phyloP scores from a whole-genome alignment of 2,888 invertebrate genomes.

The Drosophila melanocephala region DNA sequence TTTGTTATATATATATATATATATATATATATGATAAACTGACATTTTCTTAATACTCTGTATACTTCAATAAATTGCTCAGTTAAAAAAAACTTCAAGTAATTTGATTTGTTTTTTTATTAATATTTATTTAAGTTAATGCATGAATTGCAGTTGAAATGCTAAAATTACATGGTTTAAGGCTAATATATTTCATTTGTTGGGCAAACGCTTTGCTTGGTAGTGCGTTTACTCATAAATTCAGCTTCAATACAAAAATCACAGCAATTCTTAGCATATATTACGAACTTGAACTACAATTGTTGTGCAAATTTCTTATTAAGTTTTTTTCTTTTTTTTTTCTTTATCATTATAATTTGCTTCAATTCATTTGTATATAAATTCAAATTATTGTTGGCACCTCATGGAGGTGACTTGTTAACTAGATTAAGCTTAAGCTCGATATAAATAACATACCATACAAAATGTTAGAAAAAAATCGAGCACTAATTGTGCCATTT shows the following conservation, averaged over 20 bases:
- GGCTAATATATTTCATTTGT: slow-evolving; percentile 44
- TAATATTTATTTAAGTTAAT: slow-evolving; percentile 34
- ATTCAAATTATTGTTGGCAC: slow-evolving; percentile 58
- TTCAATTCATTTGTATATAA: slow-evolving; percentile 43
- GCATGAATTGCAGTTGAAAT: slow-evolving; percentile 21
- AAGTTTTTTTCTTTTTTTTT: neutral
- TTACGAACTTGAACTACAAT: slow-evolving; percentile 49
- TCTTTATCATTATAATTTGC: slow-evolving; percentile 32
- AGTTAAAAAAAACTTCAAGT: neutral
- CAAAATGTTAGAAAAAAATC: slow-evolving; percentile 27
- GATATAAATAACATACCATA: slow-evolving; percentile 51
- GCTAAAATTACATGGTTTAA: slow-evolving; percentile 33
- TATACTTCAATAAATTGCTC: neutral
- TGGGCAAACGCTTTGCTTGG: slow-evolving; percentile 39
- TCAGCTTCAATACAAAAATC: slow-evolving; percentile 66
- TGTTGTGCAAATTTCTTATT: slow-evolving; percentile 48
- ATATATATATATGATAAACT: too few species aligned
- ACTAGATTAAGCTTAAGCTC: slow-evolving; percentile 51
- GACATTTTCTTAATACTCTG: neutral
- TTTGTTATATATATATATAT: neutral
- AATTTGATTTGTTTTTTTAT: neutral
- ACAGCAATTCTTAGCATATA: slow-evolving; percentile 67
- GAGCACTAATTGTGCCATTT: slow-evolving; percentile 24
- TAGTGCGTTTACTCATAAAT: slow-evolving; percentile 48
- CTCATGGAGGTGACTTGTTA: slow-evolving; percentile 70